Percentiles rank a stretch among this genome's conserved stretches.
Conservation (phyloP, 2,797 vertebrate genomes). For the Taeniopygia guttata region DNA sequence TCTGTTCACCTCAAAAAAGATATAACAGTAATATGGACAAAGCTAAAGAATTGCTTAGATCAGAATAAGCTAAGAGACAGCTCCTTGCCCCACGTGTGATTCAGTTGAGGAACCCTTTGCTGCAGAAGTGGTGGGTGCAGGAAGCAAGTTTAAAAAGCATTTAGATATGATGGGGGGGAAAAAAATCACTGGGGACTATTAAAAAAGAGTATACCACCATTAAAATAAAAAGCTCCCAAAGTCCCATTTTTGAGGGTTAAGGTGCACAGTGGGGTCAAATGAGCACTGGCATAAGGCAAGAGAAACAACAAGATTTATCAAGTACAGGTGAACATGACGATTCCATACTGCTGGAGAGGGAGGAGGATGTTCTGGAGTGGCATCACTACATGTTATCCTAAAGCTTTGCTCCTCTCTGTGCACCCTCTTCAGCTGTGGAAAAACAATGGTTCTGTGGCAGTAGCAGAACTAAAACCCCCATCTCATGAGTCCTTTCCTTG, state of each 20-base stretch:
- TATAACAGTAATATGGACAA: neutral
- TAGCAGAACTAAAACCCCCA: neutral
- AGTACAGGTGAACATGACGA: neutral
- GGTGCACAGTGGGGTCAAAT: neutral
- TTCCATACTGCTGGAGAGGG: neutral
- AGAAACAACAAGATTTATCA: neutral
- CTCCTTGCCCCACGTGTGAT: accelerated
- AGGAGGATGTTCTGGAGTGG: neutral
- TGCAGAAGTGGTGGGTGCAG: neutral
- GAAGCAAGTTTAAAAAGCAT: neutral
- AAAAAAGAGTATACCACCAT: neutral
- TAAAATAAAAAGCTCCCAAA: neutral
- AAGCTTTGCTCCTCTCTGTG: neutral
- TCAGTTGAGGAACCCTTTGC: neutral
- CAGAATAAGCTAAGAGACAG: neutral
- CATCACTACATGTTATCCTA: neutral
- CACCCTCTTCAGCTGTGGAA: neutral
- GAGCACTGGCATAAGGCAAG: neutral
- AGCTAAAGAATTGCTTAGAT: neutral
- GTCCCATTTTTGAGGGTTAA: accelerated
- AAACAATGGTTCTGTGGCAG: neutral
- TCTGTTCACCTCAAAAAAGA: neutral
- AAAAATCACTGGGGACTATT: neutral
- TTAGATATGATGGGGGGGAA: neutral
- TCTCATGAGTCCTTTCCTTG: neutral